A percentile compares a stretch with the other conserved stretches of the same genome.
phyloP scores from a whole-genome alignment of 1,140 invertebrate genomes.

The Drosophila malerkotliana region DNA sequence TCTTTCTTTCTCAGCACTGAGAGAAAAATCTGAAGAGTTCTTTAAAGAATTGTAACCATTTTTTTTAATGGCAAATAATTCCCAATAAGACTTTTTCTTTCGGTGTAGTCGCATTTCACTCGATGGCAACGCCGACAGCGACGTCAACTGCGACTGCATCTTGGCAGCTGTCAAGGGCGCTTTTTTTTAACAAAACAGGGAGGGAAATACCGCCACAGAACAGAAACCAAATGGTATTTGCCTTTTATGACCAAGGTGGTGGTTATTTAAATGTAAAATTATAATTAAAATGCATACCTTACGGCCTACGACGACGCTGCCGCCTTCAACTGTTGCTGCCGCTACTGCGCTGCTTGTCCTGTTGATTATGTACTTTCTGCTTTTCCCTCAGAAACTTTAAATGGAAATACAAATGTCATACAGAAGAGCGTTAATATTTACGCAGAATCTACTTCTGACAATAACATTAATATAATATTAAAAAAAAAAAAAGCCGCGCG shows the following conservation, averaged over 20 bases:
- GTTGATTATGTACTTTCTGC: slow-evolving; percentile 1
- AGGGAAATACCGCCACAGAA: slow-evolving; percentile 1
- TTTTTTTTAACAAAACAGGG: slow-evolving; percentile 23
- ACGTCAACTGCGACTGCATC: slow-evolving; percentile 22
- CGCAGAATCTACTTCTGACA: slow-evolving; percentile 24
- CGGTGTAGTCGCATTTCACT: slow-evolving; percentile 62
- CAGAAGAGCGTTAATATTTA: slow-evolving; percentile 1
- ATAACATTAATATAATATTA: slow-evolving; percentile 8
- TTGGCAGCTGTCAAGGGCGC: slow-evolving; percentile 73
- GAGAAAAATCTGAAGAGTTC: slow-evolving; percentile 6
- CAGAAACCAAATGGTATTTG: slow-evolving; percentile 4
- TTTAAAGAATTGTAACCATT: too few relatives aligned
- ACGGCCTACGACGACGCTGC: slow-evolving; percentile 51
- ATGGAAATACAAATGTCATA: background rate
- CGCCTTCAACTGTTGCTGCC: slow-evolving; percentile 52
- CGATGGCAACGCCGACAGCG: slow-evolving; percentile 29
- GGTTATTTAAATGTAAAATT: background rate
- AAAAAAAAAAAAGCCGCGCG: slow-evolving; percentile 50
- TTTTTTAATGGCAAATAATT: too few relatives aligned
- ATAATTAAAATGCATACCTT: slow-evolving; percentile 39
- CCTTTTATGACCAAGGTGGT: background rate
- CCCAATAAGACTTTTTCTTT: slow-evolving; percentile 16
- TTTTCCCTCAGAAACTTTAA: background rate
- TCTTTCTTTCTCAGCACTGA: slow-evolving; percentile 28
- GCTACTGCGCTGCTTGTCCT: slow-evolving; percentile 22